Evolutionary conservation across 2,797 vertebrate species (phyloP).

Genomic region (Tolypeutes matacus): DNA sequence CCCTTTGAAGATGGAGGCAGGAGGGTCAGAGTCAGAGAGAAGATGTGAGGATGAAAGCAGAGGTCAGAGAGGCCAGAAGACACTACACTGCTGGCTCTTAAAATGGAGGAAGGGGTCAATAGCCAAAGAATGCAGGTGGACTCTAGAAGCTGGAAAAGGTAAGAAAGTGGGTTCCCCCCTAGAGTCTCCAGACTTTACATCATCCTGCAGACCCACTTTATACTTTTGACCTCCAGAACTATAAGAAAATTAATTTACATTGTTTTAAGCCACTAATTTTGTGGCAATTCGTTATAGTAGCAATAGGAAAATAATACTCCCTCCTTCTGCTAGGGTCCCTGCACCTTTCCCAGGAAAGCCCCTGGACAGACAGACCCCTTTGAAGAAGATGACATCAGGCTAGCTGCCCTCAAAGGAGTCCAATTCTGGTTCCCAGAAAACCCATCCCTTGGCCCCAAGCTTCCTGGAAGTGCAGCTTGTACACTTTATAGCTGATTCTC

Average conservation of each 20-base stretch:
- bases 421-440: constrained; percentile 1
- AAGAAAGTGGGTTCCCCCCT: neutral
- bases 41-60: neutral
- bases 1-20: neutral
- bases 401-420: neutral
- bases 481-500: neutral
- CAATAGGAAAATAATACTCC: neutral
- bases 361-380: neutral
- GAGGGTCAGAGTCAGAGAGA: neutral
- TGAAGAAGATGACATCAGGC: neutral
- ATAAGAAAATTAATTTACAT: neutral
- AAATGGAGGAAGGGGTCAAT: neutral
- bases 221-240: neutral
- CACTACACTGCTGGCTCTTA: neutral
- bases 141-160: neutral
- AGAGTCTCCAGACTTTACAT: neutral
- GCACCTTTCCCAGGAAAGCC: neutral
- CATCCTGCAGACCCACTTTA: neutral
- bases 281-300: neutral
- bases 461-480: neutral
- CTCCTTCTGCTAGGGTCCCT: neutral
- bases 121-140: neutral
- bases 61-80: neutral
- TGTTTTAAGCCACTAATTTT: neutral
- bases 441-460: neutral